phyloP scores from a whole-genome alignment of 2,113 vertebrate genomes.

The Gambusia holbrooki region DNA sequence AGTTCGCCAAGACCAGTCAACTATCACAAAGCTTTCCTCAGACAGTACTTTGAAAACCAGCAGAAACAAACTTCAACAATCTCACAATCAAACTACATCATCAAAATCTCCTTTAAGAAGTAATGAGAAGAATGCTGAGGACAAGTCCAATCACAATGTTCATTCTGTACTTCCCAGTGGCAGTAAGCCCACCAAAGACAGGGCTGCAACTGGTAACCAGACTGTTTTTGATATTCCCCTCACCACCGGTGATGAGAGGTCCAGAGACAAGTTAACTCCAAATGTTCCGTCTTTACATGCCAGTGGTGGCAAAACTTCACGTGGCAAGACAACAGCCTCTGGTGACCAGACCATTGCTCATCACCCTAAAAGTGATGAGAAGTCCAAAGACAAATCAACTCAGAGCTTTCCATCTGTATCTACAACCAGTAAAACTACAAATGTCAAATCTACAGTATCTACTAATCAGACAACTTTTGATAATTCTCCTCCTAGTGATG shows the following conservation, averaged over 20 bases:
- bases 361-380: not conserved
- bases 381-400: not conserved
- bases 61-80: slow-evolving; percentile 44
- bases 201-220: slow-evolving; percentile 44
- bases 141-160: slow-evolving; percentile 50
- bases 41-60: slow-evolving; percentile 22
- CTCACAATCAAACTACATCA: slow-evolving; percentile 47
- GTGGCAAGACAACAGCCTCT: not conserved
- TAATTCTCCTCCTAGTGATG: not conserved
- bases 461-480: not conserved
- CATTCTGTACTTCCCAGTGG: slow-evolving; percentile 34
- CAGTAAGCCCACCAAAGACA: slow-evolving; percentile 55
- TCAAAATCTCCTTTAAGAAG: slow-evolving; percentile 35
- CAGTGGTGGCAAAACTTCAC: not conserved
- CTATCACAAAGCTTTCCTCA: slow-evolving; percentile 23
- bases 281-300: not conserved
- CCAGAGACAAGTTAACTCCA: not conserved
- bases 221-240: slow-evolving; percentile 40
- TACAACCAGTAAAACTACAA: not conserved
- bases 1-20: slow-evolving; percentile 37
- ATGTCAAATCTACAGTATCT: not conserved
- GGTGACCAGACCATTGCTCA: not conserved
- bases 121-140: slow-evolving; percentile 47
- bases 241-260: not conserved
- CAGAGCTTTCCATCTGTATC: too few relatives aligned